Percentiles rank a stretch among this genome's conserved stretches.
Evolutionary conservation across 1,140 invertebrate genomes (phyloP).

Genomic region (Procambarus virginalis): DNA sequence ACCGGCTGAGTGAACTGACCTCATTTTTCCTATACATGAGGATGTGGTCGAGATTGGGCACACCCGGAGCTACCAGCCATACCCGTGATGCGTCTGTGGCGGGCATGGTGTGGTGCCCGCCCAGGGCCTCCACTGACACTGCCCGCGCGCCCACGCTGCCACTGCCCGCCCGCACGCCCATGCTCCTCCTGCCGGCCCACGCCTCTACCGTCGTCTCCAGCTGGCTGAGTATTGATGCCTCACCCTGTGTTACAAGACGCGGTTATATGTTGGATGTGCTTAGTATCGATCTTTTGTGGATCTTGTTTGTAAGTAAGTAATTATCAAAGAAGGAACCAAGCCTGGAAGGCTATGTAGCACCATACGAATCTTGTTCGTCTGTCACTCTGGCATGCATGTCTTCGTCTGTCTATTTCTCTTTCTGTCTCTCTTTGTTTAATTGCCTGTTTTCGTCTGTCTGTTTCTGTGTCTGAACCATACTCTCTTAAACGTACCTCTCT

Average conservation of each 20-base stretch:
- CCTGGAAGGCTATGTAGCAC: too few relatives aligned
- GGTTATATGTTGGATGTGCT: neutral
- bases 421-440: too few relatives aligned
- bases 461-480: neutral
- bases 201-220: neutral
- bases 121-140: neutral
- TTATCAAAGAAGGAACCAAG: too few relatives aligned
- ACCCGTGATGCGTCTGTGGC: neutral
- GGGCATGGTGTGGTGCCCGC: neutral
- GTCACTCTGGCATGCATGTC: too few relatives aligned
- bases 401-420: too few relatives aligned
- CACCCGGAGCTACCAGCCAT: conserved; percentile 15
- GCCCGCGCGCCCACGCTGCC: neutral
- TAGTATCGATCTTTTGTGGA: too few relatives aligned
- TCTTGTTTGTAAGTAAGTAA: too few relatives aligned
- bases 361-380: too few relatives aligned
- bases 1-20: neutral
- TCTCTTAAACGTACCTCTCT: neutral
- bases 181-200: neutral
- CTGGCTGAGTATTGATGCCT: neutral
- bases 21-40: neutral
- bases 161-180: neutral
- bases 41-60: conserved; percentile 11
- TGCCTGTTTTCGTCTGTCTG: too few relatives aligned
- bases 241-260: neutral